Conservation (phyloP, 2,888 invertebrate genomes). For the Saturnia pavonia region DNA sequence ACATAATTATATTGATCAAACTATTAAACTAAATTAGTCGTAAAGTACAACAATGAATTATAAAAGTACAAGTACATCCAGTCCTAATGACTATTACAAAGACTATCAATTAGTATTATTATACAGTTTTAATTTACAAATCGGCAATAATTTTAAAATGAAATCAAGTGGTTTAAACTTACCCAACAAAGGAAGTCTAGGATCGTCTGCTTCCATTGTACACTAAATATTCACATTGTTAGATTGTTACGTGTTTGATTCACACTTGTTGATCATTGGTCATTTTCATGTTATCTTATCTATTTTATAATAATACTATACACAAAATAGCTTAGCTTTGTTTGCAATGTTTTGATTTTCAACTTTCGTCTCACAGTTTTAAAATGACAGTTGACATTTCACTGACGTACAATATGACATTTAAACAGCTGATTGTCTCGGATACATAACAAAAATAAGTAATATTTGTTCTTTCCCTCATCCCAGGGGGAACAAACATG, state of each 20-base stretch:
- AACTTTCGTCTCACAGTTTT: background rate
- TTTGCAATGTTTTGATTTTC: conserved; percentile 3
- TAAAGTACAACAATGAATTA: background rate
- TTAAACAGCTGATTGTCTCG: background rate
- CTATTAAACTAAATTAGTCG: background rate
- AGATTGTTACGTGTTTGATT: background rate
- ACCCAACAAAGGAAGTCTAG: conserved; percentile 50
- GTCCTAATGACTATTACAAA: background rate
- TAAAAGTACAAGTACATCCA: background rate
- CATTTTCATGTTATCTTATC: conserved; percentile 10
- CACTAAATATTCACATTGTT: conserved; percentile 3
- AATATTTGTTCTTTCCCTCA: too few species aligned
- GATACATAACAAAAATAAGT: background rate
- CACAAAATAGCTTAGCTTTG: background rate
- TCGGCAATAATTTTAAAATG: background rate
- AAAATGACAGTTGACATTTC: background rate
- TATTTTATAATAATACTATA: background rate
- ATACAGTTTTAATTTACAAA: background rate
- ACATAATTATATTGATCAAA: background rate
- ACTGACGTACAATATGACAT: background rate
- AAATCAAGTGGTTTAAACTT: conserved; percentile 23
- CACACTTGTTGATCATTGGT: conserved; percentile 3
- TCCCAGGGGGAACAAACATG: too few species aligned
- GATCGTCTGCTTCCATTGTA: conserved; percentile 52
- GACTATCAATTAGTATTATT: background rate